Percentiles rank a stretch among this genome's conserved stretches.
phyloP scores from a whole-genome alignment of 1,140 invertebrate species.

The Vanessa tameamea region DNA sequence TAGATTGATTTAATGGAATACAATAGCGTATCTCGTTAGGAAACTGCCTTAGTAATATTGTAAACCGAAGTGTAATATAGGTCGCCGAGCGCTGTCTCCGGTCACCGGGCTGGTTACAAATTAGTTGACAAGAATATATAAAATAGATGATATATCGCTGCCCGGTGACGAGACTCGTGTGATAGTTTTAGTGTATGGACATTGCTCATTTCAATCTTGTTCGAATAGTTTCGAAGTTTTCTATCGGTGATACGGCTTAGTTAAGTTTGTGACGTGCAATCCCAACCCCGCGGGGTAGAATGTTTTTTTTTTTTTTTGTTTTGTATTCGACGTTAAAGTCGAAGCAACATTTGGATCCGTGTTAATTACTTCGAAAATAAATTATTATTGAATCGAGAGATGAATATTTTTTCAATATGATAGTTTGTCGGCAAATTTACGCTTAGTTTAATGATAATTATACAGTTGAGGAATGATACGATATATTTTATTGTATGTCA shows the following conservation, averaged over 20 bases:
- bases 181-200: conserved; percentile 20
- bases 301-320: conserved; percentile 13
- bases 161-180: conserved; percentile 9
- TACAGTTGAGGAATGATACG: conserved; percentile 70
- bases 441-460: conserved; percentile 61
- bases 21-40: conserved; percentile 30
- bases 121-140: conserved; percentile 20
- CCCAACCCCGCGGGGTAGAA: neutral
- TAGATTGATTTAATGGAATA: neutral
- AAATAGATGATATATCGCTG: conserved; percentile 7
- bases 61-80: conserved; percentile 28
- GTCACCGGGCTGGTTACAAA: conserved; percentile 17
- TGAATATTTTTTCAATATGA: conserved; percentile 67
- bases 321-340: conserved; percentile 21
- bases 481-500: conserved; percentile 27
- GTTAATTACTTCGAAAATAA: conserved; percentile 21
- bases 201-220: conserved; percentile 34
- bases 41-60: conserved; percentile 41
- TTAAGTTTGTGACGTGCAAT: conserved; percentile 36
- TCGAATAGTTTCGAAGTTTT: conserved; percentile 21
- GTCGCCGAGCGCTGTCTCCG: conserved; percentile 15
- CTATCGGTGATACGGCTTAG: conserved; percentile 15
- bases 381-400: conserved; percentile 33
- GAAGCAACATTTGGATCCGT: conserved; percentile 6
- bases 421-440: conserved; percentile 59